Base-by-base conservation (phyloP, 2,113 vertebrate genomes). In the Heteronetta atricapilla region DNA sequence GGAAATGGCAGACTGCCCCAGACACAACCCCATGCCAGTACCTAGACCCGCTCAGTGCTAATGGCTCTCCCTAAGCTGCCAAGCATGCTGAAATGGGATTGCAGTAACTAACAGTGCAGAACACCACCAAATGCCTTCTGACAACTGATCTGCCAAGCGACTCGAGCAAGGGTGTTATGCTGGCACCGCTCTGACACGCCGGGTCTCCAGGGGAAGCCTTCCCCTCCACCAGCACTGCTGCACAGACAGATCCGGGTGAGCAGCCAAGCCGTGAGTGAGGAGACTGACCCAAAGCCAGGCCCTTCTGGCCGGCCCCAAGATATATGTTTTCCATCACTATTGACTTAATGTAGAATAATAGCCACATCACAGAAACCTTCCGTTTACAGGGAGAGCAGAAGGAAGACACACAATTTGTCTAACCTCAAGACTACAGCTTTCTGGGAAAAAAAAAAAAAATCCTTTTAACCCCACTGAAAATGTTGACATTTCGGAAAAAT, bases 71-170 rank as follows among this genome's bases (percentile, higher is more conserved):
- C 46, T 11, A 4, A 48, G 2, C 4, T 10, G 81, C 69, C 81
- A 23, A 63, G 59, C n/a, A 44, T 3, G 3, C 58, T 60, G 75
- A 72, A 23, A 23, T 1, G 42, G 56, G n/a, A 13, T 0, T 23
- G 20, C 76, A 70, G 6, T 10, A 59, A 4, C n/a, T 2, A 31
- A 33, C 29, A 33, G 48, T 6, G 1, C 1, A 42, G 59, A 66
- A 31, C 74, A 48, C 0, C 64, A 33, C 20, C 66, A 48, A 68
- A n/a, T 2, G 11, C 12, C 13, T 44, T 15, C 92, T 53, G 75
- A 80, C 82, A 53, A 59, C 53, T 19, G 13, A 36, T 22, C 44
- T 38, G 18, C 14, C 7, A 0, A 1, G 0, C 0, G 0, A 12
- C 78, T 50, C 2, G 11, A 59, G 60, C 53, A 5, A 0, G 0